phyloP scores from a whole-genome alignment of 2,113 vertebrate genomes.

The Ptilonorhynchus violaceus region DNA sequence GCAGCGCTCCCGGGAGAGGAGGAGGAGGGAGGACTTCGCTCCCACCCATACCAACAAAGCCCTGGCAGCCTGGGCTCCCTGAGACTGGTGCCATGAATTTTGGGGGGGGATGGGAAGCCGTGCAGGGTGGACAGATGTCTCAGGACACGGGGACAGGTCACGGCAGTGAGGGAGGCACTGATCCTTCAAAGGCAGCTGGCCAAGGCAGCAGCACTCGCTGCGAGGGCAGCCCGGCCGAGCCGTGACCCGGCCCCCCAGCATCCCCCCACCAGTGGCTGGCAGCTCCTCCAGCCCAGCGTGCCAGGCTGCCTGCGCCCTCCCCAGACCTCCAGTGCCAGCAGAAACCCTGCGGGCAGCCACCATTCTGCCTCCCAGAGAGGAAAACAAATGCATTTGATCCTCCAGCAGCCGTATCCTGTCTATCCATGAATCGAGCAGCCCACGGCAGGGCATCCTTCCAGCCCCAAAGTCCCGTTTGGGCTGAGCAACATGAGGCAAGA shows the following conservation, averaged over 20 bases:
- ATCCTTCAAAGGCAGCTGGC: background rate
- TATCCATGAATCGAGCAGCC: accelerated
- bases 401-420: background rate
- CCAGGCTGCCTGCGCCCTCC: background rate
- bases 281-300: background rate
- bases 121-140: background rate
- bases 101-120: background rate
- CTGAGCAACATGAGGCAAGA: background rate
- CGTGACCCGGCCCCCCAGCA: accelerated
- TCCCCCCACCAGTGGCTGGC: background rate
- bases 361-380: background rate
- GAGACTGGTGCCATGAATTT: background rate
- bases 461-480: background rate
- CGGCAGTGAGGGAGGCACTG: accelerated
- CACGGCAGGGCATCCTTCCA: background rate
- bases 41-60: slow-evolving; percentile 3
- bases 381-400: background rate
- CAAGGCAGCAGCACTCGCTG: background rate
- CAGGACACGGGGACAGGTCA: background rate
- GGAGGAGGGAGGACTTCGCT: background rate
- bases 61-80: background rate
- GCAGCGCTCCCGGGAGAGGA: background rate
- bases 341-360: background rate
- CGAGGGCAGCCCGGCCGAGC: accelerated
- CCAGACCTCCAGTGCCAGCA: background rate